Conservation (phyloP, 2,888 invertebrate genomes). For the Diarsia mendica region DNA sequence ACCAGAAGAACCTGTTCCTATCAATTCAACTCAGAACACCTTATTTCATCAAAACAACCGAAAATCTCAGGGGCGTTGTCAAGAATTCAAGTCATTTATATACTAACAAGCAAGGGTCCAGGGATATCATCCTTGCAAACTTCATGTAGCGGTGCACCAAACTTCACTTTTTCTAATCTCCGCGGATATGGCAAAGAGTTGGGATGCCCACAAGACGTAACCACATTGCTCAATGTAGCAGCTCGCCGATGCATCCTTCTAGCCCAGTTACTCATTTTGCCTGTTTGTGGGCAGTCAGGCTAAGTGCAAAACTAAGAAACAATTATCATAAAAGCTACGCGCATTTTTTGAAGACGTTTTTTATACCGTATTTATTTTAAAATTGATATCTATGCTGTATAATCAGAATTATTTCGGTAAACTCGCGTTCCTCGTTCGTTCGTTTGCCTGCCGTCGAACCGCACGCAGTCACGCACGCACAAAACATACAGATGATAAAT, state of each 20-base stretch:
- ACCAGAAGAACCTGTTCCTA: slow-evolving; percentile 1
- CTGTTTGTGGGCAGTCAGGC: slow-evolving; percentile 58
- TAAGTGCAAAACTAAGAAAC: slow-evolving; percentile 61
- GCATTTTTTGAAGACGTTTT: slow-evolving; percentile 61
- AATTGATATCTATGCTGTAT: slow-evolving; percentile 28
- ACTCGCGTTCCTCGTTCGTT: slow-evolving; percentile 59
- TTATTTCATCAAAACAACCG: slow-evolving; percentile 40
- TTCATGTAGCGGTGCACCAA: slow-evolving; percentile 97
- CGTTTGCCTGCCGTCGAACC: slow-evolving; percentile 56
- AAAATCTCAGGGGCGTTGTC: slow-evolving; percentile 64
- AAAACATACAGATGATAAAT: slow-evolving; percentile 59
- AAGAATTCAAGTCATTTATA: slow-evolving; percentile 49
- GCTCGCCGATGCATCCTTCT: slow-evolving; percentile 97
- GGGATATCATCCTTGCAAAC: slow-evolving; percentile 99
- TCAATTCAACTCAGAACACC: slow-evolving; percentile 15
- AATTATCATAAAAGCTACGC: slow-evolving; percentile 42
- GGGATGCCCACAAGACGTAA: slow-evolving; percentile 97
- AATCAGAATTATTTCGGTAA: slow-evolving; percentile 55
- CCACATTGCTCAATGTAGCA: slow-evolving; percentile 96
- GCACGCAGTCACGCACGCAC: slow-evolving; percentile 55
- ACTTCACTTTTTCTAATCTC: slow-evolving; percentile 97
- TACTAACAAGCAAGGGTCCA: slow-evolving; percentile 96
- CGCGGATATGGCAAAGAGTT: slow-evolving; percentile 94
- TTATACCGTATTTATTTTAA: slow-evolving; percentile 40
- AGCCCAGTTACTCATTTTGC: slow-evolving; percentile 96